Base-by-base conservation (phyloP, 2,113 vertebrate genomes). In the Sardina pilchardus region DNA sequence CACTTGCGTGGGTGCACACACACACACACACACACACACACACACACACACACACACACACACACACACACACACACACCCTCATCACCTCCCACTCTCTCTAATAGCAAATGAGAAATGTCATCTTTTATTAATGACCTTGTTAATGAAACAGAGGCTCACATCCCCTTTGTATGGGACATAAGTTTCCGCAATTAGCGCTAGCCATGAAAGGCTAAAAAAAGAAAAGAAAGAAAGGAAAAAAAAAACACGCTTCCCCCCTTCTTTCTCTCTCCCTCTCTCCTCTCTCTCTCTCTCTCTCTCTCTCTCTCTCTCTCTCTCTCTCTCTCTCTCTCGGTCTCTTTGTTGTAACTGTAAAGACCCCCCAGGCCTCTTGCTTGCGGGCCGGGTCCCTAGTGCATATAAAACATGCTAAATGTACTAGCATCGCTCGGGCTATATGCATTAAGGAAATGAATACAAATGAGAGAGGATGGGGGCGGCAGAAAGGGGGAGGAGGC, bases 141-240 rank as follows among this genome's bases (percentile, higher is more conserved):
- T 81, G 85, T 91, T 94, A 93, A 93, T 94, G 91, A 94, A 92
- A 92, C 71, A 48, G 87, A 78, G 89, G 84, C 19, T 89, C 14
- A 45, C 42, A 67, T 84, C 48, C 82, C 88, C 91, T 92, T 93
- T 89, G 88, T 92, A 34, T 86, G 87, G 89, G 84, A 90, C 90
- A 90, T 91, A 93, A 89, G 86, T 93, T 93, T 91, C 85, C 85
- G 81, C 91, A 91, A 92, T 94, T 92, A 91, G 91, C 92, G 91
- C 86, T 1, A 75, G 82, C 71, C 30, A 78, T 36, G 10, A 36
- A 78, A 78, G 30, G 10, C 30, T 36, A 36, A 78, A 78, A 78
- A 36, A 78, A 56, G 21, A 14, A 36, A 78, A 78, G 10, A 16
- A 78, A 78, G 4, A 36, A 78, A 78, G 10, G 5, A 78, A 78